These are phyloP conservation scores for Anadara kagoshimensis DNA, from an alignment of 1,140 invertebrate genomes.

Conservation along the genomic window DNA sequence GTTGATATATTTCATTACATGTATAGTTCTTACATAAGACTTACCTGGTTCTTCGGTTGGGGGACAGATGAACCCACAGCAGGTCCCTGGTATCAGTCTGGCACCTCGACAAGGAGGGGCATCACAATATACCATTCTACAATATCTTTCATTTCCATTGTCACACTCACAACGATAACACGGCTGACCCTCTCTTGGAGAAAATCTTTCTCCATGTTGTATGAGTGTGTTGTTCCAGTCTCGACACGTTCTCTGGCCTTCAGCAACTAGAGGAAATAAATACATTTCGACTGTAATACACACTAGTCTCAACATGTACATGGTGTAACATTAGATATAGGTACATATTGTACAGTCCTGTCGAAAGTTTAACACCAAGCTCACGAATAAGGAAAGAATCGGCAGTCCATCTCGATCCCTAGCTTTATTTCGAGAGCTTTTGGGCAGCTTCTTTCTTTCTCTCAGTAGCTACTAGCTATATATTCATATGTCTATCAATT, in stretches of 20 bases:
- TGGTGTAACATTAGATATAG: background rate
- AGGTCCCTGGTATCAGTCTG: background rate
- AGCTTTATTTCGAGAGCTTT: background rate
- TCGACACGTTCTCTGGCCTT: background rate
- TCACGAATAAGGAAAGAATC: background rate
- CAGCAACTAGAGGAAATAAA: background rate
- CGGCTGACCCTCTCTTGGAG: background rate
- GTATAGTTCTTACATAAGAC: too few species aligned
- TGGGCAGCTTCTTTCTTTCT: background rate
- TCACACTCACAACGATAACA: slow-evolving; percentile 10
- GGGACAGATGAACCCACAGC: slow-evolving; percentile 15
- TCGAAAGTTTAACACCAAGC: too few species aligned
- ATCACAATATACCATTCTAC: slow-evolving; percentile 12
- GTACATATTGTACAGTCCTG: too few species aligned
- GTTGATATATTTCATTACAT: too few species aligned
- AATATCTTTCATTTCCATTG: background rate
- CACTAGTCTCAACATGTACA: background rate
- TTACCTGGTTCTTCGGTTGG: background rate
- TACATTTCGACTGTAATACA: background rate
- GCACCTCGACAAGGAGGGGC: slow-evolving; percentile 4
- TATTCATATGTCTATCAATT: too few species aligned
- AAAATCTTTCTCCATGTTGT: background rate
- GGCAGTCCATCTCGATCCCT: background rate
- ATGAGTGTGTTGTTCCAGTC: background rate
- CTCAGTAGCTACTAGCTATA: too few species aligned